Evolutionary conservation across 2,797 vertebrate species (phyloP).

Genomic region (Rhincodon typus): DNA sequence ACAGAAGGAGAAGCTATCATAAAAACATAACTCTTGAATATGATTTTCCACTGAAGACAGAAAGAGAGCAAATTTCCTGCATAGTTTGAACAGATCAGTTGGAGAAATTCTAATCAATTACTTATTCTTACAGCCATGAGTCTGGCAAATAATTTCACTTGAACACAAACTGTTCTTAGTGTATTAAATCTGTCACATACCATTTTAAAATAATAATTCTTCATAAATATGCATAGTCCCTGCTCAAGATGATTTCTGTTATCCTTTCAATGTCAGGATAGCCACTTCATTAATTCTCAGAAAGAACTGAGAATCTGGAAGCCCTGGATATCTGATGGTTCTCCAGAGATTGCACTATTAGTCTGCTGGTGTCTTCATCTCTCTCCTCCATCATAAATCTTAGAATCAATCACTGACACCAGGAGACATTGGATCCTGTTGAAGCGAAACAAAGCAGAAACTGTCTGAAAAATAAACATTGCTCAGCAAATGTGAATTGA

Average conservation of each 20-base stretch:
- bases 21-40: background rate
- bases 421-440: background rate
- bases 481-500: background rate
- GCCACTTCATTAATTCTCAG: slow-evolving; percentile 17
- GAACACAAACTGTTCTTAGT: background rate
- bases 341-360: slow-evolving; percentile 10
- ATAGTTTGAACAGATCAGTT: background rate
- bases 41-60: background rate
- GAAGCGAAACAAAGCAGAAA: background rate
- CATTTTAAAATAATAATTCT: slow-evolving; percentile 28
- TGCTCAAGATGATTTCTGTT: background rate
- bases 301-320: background rate
- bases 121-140: background rate
- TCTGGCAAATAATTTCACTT: slow-evolving; percentile 10
- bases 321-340: background rate
- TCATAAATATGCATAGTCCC: background rate
- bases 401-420: background rate
- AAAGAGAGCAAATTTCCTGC: slow-evolving; percentile 10
- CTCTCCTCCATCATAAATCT: background rate
- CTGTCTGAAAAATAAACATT: background rate
- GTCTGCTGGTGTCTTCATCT: background rate
- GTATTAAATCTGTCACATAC: slow-evolving; percentile 13
- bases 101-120: background rate
- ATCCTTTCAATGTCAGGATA: slow-evolving; percentile 15
- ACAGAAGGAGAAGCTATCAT: background rate